Evolutionary conservation across 2,888 invertebrate genomes (phyloP).

Genomic region (Dryomyza anilis): DNA sequence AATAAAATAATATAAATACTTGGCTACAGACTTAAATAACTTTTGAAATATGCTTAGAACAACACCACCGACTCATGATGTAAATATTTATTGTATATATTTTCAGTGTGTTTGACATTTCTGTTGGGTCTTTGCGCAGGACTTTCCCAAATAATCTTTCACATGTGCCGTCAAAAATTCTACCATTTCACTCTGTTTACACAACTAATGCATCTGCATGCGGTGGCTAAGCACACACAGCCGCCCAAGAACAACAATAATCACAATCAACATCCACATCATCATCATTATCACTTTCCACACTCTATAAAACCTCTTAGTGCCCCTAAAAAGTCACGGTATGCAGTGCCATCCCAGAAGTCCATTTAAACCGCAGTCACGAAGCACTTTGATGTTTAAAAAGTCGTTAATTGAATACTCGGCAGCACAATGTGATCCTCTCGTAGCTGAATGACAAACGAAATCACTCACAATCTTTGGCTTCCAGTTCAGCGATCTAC

Average conservation of each 20-base stretch:
- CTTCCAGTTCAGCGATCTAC: too few species aligned
- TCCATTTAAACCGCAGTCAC: slow-evolving; percentile 2
- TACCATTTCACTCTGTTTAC: slow-evolving; percentile 26
- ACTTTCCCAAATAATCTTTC: background rate
- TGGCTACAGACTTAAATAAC: too few species aligned
- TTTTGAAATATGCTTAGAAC: too few species aligned
- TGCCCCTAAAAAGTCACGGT: background rate
- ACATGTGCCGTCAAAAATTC: background rate
- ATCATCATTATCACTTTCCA: background rate
- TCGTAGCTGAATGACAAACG: background rate
- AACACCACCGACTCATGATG: too few species aligned
- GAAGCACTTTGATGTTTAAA: slow-evolving; percentile 2
- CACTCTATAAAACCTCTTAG: background rate
- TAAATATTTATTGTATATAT: too few species aligned
- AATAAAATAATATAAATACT: too few species aligned
- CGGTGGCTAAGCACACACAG: background rate
- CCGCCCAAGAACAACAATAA: slow-evolving; percentile 7
- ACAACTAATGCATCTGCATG: slow-evolving; percentile 33
- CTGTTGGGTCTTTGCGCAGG: too few species aligned
- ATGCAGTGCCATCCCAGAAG: background rate
- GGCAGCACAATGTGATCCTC: too few species aligned
- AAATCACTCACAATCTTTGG: background rate
- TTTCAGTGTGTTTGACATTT: too few species aligned
- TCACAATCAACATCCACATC: background rate
- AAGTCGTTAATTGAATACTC: background rate